A percentile compares a stretch with the other conserved stretches of the same genome.
Conservation (phyloP, 2,797 vertebrate genomes). For the Eidolon dupreanum region DNA sequence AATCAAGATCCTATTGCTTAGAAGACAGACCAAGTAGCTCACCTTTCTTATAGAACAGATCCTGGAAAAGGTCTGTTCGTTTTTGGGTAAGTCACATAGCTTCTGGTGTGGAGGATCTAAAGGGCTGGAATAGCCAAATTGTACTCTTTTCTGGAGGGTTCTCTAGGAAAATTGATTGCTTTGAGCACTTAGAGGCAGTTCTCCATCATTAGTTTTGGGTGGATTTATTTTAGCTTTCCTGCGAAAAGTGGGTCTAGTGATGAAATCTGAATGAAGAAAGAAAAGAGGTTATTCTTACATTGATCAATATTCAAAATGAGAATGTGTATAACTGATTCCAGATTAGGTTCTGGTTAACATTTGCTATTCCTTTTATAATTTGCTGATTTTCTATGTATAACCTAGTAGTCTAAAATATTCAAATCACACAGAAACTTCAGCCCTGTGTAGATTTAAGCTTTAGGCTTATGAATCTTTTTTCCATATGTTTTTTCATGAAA, state of each 20-base stretch:
- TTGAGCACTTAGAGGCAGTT: neutral
- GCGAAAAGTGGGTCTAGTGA: neutral
- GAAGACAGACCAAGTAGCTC: neutral
- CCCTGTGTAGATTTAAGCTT: neutral
- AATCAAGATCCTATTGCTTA: constrained; percentile 1
- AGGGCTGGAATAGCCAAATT: neutral
- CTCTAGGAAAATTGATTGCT: neutral
- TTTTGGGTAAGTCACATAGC: neutral
- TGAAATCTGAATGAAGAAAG: constrained; percentile 11
- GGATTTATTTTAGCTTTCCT: constrained; percentile 49
- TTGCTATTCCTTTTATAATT: constrained; percentile 2
- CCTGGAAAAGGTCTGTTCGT: neutral
- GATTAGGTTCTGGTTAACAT: constrained; percentile 34
- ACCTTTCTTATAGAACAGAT: neutral
- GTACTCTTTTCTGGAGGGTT: neutral
- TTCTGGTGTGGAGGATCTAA: neutral
- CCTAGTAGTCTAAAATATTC: constrained; percentile 42
- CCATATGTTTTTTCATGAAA: neutral
- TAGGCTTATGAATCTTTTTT: constrained; percentile 8
- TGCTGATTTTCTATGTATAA: constrained; percentile 39
- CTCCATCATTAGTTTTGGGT: neutral
- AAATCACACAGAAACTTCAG: constrained; percentile 9
- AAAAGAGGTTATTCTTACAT: neutral
- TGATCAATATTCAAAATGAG: constrained; percentile 40
- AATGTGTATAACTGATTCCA: constrained; percentile 4